These are phyloP conservation scores for Potamarius usumacintae DNA, from an alignment of 2,113 vertebrate species.

Conservation along the genomic window DNA sequence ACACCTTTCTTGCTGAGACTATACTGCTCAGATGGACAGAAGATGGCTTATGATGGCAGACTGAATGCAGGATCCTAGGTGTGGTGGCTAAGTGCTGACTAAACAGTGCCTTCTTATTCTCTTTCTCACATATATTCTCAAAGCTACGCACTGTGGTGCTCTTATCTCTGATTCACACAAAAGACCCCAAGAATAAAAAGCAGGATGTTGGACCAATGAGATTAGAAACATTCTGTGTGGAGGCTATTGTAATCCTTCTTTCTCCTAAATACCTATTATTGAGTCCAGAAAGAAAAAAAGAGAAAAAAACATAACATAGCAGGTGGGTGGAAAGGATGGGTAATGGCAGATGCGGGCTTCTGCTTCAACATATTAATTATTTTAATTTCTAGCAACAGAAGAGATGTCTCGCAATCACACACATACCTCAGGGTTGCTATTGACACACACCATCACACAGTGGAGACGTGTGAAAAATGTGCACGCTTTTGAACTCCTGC, in stretches of 20 bases:
- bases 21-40: slow-evolving; percentile 19
- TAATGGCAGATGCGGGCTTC: not conserved
- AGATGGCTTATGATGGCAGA: slow-evolving; percentile 37
- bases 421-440: not conserved
- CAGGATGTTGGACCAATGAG: slow-evolving; percentile 17
- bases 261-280: slow-evolving; percentile 6
- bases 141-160: not conserved
- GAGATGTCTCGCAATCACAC: not conserved
- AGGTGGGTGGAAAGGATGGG: not conserved
- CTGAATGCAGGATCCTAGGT: slow-evolving; percentile 13
- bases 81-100: slow-evolving; percentile 25
- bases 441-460: slow-evolving; percentile 3
- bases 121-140: not conserved
- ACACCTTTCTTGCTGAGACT: slow-evolving; percentile 8
- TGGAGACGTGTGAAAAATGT: slow-evolving; percentile 8
- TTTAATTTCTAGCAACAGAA: not conserved
- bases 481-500: slow-evolving; percentile 10
- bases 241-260: not conserved
- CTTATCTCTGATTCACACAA: slow-evolving; percentile 38
- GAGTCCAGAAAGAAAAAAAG: slow-evolving; percentile 1
- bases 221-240: slow-evolving; percentile 11
- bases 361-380: not conserved
- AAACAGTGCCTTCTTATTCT: slow-evolving; percentile 8
- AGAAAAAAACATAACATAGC: not conserved
- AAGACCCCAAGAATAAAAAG: slow-evolving; percentile 22